Percentiles rank a stretch among this genome's conserved stretches.
These are phyloP conservation scores for Hydrophis major DNA, from an alignment of 2,797 vertebrate genomes.

Conservation along the genomic window DNA sequence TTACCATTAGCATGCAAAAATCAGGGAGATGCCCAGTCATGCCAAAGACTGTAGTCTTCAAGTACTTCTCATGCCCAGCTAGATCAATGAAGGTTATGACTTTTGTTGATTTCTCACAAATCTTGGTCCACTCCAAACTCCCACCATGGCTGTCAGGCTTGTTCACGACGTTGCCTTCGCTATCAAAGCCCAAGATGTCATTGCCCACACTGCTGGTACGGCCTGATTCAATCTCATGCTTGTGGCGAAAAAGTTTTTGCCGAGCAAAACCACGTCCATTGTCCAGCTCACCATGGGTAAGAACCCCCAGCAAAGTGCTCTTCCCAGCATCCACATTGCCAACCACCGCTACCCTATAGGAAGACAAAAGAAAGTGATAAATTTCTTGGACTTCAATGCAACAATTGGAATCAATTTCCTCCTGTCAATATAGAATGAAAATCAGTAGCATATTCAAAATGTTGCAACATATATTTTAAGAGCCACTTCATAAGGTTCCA, in stretches of 20 bases:
- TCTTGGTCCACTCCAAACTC: conserved; percentile 97
- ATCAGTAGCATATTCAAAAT: not conserved
- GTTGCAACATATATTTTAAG: not conserved
- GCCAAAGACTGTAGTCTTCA: conserved; percentile 97
- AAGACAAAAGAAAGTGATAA: conserved; percentile 12
- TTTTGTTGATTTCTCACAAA: conserved; percentile 96
- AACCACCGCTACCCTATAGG: conserved; percentile 90
- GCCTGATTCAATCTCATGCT: conserved; percentile 97
- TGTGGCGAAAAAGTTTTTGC: conserved; percentile 98
- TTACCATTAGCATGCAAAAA: conserved; percentile 99
- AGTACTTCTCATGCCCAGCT: conserved; percentile 95
- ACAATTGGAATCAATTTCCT: not conserved
- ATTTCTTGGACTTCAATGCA: not conserved
- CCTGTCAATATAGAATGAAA: not conserved
- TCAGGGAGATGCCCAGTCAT: conserved; percentile 96
- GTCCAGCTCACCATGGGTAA: conserved; percentile 95
- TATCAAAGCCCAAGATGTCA: conserved; percentile 97
- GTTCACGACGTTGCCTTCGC: conserved; percentile 93
- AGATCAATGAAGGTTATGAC: conserved; percentile 97
- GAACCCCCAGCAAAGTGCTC: conserved; percentile 91
- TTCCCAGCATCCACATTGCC: conserved; percentile 98
- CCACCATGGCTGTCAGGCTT: conserved; percentile 94
- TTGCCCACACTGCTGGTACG: conserved; percentile 98
- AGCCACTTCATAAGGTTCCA: not conserved
- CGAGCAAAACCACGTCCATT: conserved; percentile 96